Conservation (phyloP, 2,797 vertebrate genomes). For the Myiothlypis coronata region DNA sequence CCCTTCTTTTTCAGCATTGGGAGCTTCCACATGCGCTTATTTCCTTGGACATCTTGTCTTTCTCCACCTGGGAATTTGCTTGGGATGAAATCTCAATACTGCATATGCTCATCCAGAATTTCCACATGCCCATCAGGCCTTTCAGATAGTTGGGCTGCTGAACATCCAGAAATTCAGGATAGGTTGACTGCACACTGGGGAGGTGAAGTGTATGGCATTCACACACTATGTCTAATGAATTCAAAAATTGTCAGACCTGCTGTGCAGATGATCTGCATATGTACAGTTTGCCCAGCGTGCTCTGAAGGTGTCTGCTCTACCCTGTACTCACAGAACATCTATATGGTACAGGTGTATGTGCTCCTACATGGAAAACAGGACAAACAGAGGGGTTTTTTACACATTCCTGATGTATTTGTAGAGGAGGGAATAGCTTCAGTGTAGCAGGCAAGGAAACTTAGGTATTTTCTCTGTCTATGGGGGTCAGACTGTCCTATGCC, state of each 20-base stretch:
- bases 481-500: background rate
- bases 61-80: background rate
- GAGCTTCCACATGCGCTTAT: rapidly evolving
- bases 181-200: background rate
- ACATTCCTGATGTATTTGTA: background rate
- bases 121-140: background rate
- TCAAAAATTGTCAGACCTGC: conserved; percentile 3
- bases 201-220: background rate
- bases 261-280: background rate
- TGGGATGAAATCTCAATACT: background rate
- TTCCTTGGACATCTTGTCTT: background rate
- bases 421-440: background rate
- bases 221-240: background rate
- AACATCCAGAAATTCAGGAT: conserved; percentile 25
- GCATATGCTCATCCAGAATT: background rate
- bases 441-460: background rate
- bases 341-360: background rate
- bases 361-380: background rate
- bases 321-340: background rate
- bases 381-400: rapidly evolving
- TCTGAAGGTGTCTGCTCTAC: background rate
- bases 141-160: background rate
- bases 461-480: background rate
- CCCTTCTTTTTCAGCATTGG: background rate
- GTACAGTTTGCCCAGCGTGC: rapidly evolving